Base-by-base conservation (phyloP, 2,797 vertebrate species). In the Hybognathus amarus region DNA sequence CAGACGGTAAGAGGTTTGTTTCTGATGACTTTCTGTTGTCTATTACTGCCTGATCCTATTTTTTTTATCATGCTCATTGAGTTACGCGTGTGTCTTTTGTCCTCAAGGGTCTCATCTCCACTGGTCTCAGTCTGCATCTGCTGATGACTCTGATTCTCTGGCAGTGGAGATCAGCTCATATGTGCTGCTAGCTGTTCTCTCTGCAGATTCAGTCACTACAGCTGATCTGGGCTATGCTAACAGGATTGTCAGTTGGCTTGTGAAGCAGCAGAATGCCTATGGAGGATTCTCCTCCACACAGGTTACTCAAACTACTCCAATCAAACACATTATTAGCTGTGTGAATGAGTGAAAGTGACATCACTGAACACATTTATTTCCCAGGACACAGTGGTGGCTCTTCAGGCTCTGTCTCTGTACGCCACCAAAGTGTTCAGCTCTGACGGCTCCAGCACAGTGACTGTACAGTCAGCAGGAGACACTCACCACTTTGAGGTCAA, bases 401-500 rank as follows among this genome's bases (percentile, higher is more conserved):
- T 97, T 61, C 96, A 97, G 91, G 96, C 95, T 77, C 91, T 97
- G 76, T 88, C 96, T 77, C 91, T 94, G 22, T 96, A 96, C 76
- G 93, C 94, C 61, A 87, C 92, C 20, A 88, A 89, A 75, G 94
- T 94, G 85, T 78, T 78, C 76, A 78, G 61, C 76, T 30, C 76
- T 78, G 42, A 50, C 76, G 76, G 76, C 54, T 77, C 87, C n/a
- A 81, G 93, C 85, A 91, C 83, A 13, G 87, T 94, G 54, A 78
- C 33, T 69, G 87, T 93, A 47, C 86, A 87, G 70, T 90, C 91
- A 22, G 79, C 89, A 59, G 75, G 85, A 59, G 89, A 93, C 88
- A 85, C 83, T 45, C 84, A 30, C 20, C 86, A 90, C 54, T 88
- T 95, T 73, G 84, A 0, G 17, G 64, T 77, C 24, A 77, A 27